These are phyloP conservation scores for Phycodurus eques DNA, from an alignment of 2,113 vertebrate species.

Conservation along the genomic window DNA sequence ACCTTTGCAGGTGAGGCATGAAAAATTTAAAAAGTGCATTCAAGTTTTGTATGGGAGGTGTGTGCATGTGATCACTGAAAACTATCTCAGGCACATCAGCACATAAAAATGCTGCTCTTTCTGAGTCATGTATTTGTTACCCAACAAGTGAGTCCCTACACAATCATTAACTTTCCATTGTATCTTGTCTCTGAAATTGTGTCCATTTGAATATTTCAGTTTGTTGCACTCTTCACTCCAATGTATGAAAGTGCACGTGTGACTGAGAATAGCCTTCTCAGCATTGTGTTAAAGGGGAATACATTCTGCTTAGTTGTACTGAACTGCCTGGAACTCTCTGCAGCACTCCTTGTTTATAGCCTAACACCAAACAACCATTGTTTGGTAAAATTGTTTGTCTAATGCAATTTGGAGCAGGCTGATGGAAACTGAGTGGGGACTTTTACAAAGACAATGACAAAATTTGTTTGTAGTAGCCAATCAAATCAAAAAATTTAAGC, in stretches of 20 bases:
- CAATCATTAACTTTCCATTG: conserved; percentile 17
- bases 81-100: not conserved
- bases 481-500: not conserved
- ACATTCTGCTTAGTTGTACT: not conserved
- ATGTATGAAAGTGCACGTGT: not conserved
- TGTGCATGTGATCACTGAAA: not conserved
- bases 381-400: not conserved
- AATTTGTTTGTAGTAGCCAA: not conserved
- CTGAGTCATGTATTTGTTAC: not conserved
- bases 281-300: not conserved
- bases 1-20: not conserved
- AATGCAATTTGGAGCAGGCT: not conserved
- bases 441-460: not conserved
- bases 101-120: not conserved
- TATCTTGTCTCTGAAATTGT: not conserved
- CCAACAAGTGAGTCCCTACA: not conserved
- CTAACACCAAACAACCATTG: not conserved
- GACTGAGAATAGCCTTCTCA: not conserved
- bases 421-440: not conserved
- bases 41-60: not conserved
- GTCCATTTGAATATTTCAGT: not conserved
- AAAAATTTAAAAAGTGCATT: conserved; percentile 19
- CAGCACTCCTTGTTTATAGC: not conserved
- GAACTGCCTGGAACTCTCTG: conserved; percentile 10
- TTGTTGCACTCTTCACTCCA: conserved; percentile 1